Base-by-base conservation (phyloP, 64 coral and sea anemone species). In the Montipora foliosa region DNA sequence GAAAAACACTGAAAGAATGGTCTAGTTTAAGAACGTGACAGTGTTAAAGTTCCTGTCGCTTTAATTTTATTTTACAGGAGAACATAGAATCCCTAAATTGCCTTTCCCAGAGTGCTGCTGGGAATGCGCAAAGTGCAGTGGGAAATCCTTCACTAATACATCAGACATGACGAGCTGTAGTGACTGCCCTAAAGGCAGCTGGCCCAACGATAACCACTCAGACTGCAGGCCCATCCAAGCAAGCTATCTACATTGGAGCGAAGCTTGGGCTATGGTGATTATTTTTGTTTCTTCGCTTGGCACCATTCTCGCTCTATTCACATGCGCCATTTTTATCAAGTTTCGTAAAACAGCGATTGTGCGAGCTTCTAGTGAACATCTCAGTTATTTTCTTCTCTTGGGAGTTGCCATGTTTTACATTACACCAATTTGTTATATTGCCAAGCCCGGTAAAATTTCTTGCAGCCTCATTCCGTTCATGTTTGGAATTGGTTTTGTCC, bases 61-160 rank as follows among this genome's bases (percentile, higher is more conserved):
- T 2, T 48, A 47, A 15, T 47, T 21, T 76, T 68, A 49, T 74
- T 84, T 78, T n/a, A 6, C 45, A 94, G 93, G 93, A 2, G 53
- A 90, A 8, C 90, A 94, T 46, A 90, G 80, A 76, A 90, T 83
- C 67, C 87, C 93, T 3, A 73, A 67, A 24, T 37, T 71, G 6
- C 83, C 25, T 44, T 90, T 90, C 88, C 93, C 93, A 45, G 93
- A 94, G 57, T 94, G 93, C 22, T 94, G 93, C 70, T 94, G 93
- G 93, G 79, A 94, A 50, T 94, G 93, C 46, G 71, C 87, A 49
- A 84, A 70, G 78, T 94, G 93, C 20, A 58, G 46, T 8, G 93
- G 93, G 3, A 94, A 69, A 90, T 84, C 87, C 8, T 90, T 94
- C 11, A 52, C 87, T 8, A 94, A 94, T 24, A 78, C 55, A 29